Percentiles rank a stretch among this genome's conserved stretches.
Conservation (phyloP, 2,113 vertebrate species). For the Oriolus oriolus region DNA sequence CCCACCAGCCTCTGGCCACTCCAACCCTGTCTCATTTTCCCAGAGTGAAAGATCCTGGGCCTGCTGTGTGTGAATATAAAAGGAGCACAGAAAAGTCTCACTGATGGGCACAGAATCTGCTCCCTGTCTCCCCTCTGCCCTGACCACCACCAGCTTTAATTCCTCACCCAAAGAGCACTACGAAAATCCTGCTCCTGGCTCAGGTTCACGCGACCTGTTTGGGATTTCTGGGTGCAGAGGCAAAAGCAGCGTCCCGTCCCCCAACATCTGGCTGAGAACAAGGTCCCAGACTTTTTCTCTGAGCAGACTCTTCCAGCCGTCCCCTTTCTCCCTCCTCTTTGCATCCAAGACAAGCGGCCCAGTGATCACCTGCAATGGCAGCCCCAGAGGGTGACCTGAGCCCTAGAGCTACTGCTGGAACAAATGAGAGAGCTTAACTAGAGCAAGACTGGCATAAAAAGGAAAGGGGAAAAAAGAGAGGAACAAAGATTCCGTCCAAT, state of each 20-base stretch:
- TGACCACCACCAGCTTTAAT: background rate
- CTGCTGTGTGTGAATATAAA: background rate
- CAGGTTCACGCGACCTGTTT: accelerated
- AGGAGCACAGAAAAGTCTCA: background rate
- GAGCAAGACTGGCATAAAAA: slow-evolving; percentile 69
- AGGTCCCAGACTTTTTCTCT: background rate
- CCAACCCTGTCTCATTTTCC: background rate
- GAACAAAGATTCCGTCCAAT: slow-evolving; percentile 82
- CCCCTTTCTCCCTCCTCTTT: slow-evolving; percentile 24
- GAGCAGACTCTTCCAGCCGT: background rate
- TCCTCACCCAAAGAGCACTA: background rate
- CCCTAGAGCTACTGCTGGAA: slow-evolving; percentile 61
- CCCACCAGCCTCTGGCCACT: background rate
- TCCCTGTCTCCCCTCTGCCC: background rate
- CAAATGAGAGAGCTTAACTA: slow-evolving; percentile 74
- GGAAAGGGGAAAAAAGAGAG: slow-evolving; percentile 55
- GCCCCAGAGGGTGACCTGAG: slow-evolving; percentile 68
- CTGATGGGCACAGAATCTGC: background rate
- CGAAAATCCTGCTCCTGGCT: accelerated
- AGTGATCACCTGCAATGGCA: slow-evolving; percentile 68
- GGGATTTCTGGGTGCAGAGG: background rate
- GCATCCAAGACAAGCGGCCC: slow-evolving; percentile 6
- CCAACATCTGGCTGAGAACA: background rate
- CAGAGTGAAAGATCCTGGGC: background rate
- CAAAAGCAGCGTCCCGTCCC: background rate